phyloP scores from a whole-genome alignment of 1,140 invertebrate species.

The Leptestheria dahalacensis region DNA sequence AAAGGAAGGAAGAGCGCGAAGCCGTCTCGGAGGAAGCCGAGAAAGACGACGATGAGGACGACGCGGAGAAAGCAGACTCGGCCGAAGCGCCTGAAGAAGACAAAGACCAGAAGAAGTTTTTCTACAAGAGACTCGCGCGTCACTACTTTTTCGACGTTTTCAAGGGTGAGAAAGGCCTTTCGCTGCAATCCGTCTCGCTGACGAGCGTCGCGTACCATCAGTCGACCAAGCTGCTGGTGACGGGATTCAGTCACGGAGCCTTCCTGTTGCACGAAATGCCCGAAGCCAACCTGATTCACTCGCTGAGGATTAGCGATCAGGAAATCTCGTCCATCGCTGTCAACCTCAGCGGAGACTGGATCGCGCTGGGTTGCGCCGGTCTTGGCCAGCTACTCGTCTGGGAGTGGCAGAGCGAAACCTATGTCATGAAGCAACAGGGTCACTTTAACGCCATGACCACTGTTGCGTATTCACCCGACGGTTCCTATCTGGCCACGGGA shows the following conservation, averaged over 20 bases:
- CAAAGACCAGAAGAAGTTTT: constrained; percentile 16
- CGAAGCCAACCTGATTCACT: constrained; percentile 80
- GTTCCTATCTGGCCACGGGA: constrained; percentile 76
- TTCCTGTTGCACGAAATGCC: constrained; percentile 89
- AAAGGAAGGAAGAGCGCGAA: constrained; percentile 22
- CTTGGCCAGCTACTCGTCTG: constrained; percentile 86
- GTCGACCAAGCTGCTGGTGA: constrained; percentile 57
- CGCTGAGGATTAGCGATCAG: constrained; percentile 67
- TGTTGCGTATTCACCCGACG: constrained; percentile 80
- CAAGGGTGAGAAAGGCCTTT: constrained; percentile 32
- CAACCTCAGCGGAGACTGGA: constrained; percentile 84
- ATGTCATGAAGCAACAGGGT: constrained; percentile 92
- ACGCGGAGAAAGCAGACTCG: constrained; percentile 23
- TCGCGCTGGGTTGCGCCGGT: constrained; percentile 68
- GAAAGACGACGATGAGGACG: constrained; percentile 32
- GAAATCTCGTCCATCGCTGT: constrained; percentile 61
- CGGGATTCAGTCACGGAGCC: constrained; percentile 60
- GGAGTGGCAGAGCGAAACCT: constrained; percentile 99
- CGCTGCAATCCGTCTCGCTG: constrained; percentile 39
- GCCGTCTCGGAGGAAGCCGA: constrained; percentile 30
- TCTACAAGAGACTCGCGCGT: constrained; percentile 47
- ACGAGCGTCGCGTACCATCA: constrained; percentile 67
- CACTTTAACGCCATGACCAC: constrained; percentile 79
- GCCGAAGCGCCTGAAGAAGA: constrained; percentile 27
- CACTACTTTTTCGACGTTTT: constrained; percentile 56